Evolutionary conservation across 1,140 invertebrate species (phyloP).

Genomic region (Brachionus plicatilis): DNA sequence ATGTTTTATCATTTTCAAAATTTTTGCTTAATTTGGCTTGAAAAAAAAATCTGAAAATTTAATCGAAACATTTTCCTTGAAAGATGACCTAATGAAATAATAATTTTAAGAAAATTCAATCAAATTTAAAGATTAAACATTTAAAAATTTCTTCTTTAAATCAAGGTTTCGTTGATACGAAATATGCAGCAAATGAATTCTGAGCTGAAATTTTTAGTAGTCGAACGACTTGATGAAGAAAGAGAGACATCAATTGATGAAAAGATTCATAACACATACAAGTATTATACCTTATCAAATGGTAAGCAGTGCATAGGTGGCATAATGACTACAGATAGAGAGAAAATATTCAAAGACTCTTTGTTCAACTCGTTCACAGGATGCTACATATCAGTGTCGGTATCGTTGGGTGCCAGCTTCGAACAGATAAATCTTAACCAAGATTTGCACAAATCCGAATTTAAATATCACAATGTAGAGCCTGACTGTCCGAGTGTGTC

Average conservation of each 20-base stretch:
- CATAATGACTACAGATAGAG: slow-evolving; percentile 16
- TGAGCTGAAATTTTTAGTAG: neutral
- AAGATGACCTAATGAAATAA: too few species aligned
- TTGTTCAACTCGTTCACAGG: slow-evolving; percentile 17
- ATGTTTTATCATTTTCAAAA: too few species aligned
- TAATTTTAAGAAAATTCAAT: neutral
- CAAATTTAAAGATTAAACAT: neutral
- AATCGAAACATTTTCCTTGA: too few species aligned
- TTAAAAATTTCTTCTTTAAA: neutral
- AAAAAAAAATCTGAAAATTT: too few species aligned
- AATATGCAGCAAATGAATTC: neutral
- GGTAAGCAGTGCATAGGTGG: slow-evolving; percentile 36
- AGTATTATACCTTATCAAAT: neutral
- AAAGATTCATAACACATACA: neutral
- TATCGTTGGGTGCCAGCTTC: neutral
- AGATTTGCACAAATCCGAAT: slow-evolving; percentile 6
- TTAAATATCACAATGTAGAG: slow-evolving; percentile 13
- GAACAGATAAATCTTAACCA: slow-evolving; percentile 23
- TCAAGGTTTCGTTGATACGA: neutral
- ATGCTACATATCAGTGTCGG: neutral
- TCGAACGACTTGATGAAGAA: slow-evolving; percentile 23
- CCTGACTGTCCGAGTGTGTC: slow-evolving; percentile 15
- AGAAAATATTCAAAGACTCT: slow-evolving; percentile 33
- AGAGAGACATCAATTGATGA: slow-evolving; percentile 17
- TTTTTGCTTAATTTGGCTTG: too few species aligned